Conservation (phyloP, 2,113 vertebrate genomes). For the Lampris incognitus region DNA sequence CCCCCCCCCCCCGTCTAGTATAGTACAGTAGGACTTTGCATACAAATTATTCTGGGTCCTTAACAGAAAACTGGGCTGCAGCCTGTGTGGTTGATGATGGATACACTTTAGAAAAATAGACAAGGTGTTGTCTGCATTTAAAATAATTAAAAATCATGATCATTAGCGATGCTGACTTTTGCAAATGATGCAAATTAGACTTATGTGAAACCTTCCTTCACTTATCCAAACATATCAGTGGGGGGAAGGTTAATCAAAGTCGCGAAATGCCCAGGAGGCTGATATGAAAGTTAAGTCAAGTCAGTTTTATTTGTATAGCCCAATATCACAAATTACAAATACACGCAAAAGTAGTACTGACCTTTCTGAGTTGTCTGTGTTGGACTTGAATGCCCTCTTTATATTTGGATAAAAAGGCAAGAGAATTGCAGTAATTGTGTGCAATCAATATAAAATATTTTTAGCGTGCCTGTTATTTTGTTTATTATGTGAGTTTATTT, state of each 20-base stretch:
- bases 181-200: neutral
- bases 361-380: no score
- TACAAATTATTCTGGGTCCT: neutral
- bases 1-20: neutral
- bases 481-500: neutral
- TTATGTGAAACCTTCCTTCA: neutral
- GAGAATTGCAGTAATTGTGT: no score
- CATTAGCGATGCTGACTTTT: neutral
- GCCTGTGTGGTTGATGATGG: slow-evolving; percentile 2
- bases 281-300: neutral
- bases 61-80: neutral
- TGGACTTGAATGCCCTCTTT: no score
- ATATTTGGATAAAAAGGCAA: no score
- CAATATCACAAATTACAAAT: no score
- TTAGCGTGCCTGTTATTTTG: neutral
- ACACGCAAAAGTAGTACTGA: no score
- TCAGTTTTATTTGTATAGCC: no score
- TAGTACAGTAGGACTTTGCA: neutral
- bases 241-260: slow-evolving; percentile 13
- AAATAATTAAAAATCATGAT: no score
- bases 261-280: slow-evolving; percentile 1
- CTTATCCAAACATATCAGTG: slow-evolving; percentile 20
- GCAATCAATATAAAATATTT: neutral
- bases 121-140: neutral
- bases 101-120: neutral